Conservation (phyloP, 2,797 vertebrate species). For the Corythornis leucogaster region DNA sequence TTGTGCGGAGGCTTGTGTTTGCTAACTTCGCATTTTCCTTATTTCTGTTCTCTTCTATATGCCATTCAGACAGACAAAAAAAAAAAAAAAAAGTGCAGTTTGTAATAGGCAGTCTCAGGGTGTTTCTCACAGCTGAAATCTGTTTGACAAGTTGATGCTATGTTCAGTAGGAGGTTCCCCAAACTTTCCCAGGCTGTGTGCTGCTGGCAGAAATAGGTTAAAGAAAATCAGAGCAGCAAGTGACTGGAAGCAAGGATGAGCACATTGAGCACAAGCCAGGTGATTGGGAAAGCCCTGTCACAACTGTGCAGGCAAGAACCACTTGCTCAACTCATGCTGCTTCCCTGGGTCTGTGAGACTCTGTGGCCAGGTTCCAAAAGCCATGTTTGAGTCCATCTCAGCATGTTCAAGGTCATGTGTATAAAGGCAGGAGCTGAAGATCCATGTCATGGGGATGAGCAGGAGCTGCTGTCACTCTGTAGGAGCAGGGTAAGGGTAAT, state of each 20-base stretch:
- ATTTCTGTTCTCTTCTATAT: neutral
- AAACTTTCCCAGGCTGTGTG: neutral
- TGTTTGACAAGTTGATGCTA: neutral
- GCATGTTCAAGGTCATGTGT: neutral
- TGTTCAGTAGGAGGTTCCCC: neutral
- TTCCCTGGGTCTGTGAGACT: accelerated
- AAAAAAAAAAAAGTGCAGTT: neutral
- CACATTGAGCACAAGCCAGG: neutral
- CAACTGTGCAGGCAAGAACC: accelerated
- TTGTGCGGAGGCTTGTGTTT: neutral
- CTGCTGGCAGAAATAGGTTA: neutral
- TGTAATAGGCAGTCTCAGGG: neutral
- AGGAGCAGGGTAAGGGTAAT: neutral
- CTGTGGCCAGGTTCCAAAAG: neutral
- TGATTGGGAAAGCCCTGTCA: neutral
- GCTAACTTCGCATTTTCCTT: neutral
- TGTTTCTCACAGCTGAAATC: neutral
- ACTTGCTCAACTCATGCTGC: neutral
- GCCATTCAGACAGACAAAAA: neutral
- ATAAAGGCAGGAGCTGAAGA: neutral
- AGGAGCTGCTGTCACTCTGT: accelerated
- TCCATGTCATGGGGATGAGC: neutral
- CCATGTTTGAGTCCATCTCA: neutral
- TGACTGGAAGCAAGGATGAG: neutral
- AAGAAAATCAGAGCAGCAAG: neutral